These are phyloP conservation scores for Planococcus citri DNA, from an alignment of 1,140 invertebrate genomes.

Conservation along the genomic window DNA sequence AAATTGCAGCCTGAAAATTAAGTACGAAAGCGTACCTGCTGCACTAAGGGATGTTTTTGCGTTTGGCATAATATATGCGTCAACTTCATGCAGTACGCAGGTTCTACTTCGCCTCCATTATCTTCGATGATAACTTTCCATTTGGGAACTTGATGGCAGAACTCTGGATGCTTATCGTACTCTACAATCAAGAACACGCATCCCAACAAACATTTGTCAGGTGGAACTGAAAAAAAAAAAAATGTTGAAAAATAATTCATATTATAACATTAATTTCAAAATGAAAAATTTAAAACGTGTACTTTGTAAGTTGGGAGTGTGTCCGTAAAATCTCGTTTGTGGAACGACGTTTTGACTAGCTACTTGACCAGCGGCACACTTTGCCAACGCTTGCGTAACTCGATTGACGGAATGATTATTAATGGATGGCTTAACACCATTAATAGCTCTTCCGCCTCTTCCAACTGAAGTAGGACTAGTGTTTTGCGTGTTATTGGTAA, in stretches of 20 bases:
- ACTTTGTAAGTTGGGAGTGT: slow-evolving; percentile 71
- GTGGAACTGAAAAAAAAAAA: slow-evolving; percentile 51
- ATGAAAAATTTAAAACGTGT: slow-evolving; percentile 29
- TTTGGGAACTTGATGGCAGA: slow-evolving; percentile 43
- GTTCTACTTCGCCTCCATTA: slow-evolving; percentile 80
- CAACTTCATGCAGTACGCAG: slow-evolving; percentile 64
- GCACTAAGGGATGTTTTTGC: slow-evolving; percentile 74
- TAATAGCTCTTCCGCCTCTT: not conserved
- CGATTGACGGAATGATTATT: slow-evolving; percentile 32
- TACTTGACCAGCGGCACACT: slow-evolving; percentile 32
- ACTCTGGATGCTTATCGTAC: slow-evolving; percentile 47
- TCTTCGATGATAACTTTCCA: slow-evolving; percentile 76
- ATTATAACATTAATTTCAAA: slow-evolving; percentile 21
- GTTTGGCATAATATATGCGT: slow-evolving; percentile 87
- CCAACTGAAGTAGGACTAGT: not conserved
- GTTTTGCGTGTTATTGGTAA: slow-evolving; percentile 23
- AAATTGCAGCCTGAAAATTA: slow-evolving; percentile 21
- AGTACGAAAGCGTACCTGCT: slow-evolving; percentile 43
- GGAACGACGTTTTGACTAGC: slow-evolving; percentile 29
- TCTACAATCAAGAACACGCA: slow-evolving; percentile 83
- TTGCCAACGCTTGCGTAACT: slow-evolving; percentile 40
- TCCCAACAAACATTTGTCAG: slow-evolving; percentile 76
- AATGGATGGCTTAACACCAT: slow-evolving; percentile 12
- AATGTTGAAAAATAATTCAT: slow-evolving; percentile 24
- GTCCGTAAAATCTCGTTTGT: slow-evolving; percentile 64